phyloP scores from a whole-genome alignment of 2,888 invertebrate species.

The Drosophila vallismaia region DNA sequence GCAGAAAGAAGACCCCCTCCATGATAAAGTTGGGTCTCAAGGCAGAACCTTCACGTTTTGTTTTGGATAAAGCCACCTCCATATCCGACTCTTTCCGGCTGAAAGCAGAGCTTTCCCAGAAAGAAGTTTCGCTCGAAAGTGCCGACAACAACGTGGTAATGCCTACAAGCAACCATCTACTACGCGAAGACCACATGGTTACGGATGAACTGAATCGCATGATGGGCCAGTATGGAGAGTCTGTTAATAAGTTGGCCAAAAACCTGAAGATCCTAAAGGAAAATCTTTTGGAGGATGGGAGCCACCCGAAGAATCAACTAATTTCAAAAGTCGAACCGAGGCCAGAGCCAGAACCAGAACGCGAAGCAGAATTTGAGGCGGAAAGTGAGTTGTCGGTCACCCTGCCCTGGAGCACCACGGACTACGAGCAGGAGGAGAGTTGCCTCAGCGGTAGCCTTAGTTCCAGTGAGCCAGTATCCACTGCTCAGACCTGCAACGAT shows the following conservation, averaged over 20 bases:
- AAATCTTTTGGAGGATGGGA: neutral
- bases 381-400: neutral
- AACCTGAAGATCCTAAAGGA: neutral
- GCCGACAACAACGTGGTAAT: neutral
- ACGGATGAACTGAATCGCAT: neutral
- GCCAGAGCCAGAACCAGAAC: neutral
- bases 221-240: neutral
- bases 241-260: neutral
- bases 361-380: neutral
- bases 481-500: neutral
- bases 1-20: neutral
- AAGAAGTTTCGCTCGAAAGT: neutral
- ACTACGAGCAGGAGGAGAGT: neutral
- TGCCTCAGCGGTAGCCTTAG: neutral
- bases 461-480: neutral
- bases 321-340: neutral
- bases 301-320: neutral
- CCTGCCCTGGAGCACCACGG: neutral
- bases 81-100: neutral
- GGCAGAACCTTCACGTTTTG: neutral
- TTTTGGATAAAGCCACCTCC: neutral
- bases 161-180: neutral
- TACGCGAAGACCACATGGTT: neutral
- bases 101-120: neutral
- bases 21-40: neutral